A percentile compares a stretch with the other conserved stretches of the same genome.
phyloP scores from a whole-genome alignment of 2,797 vertebrate species.

The Gastrophryne carolinensis region DNA sequence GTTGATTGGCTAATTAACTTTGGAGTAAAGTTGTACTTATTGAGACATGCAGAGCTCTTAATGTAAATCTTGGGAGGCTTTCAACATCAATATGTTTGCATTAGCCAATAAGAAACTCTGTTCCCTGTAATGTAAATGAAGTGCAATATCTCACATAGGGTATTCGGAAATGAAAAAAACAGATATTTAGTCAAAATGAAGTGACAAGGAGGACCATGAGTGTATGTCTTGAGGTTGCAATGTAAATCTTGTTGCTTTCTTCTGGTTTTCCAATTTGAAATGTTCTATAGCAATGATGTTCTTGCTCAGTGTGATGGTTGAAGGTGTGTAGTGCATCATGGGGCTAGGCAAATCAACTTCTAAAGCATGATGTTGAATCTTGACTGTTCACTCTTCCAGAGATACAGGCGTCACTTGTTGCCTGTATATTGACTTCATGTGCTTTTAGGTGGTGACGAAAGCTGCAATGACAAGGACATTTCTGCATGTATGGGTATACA shows the following conservation, averaged over 20 bases:
- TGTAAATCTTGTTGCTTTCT: neutral
- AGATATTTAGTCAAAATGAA: neutral
- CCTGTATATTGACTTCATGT: conserved; percentile 13
- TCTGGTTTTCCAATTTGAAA: neutral
- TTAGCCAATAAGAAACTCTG: conserved; percentile 24
- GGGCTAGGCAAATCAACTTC: conserved; percentile 3
- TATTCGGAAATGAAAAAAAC: neutral
- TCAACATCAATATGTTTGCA: neutral
- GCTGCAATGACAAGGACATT: neutral
- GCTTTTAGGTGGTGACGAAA: conserved; percentile 25
- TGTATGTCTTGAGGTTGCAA: conserved; percentile 10
- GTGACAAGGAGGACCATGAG: neutral
- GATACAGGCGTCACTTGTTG: neutral
- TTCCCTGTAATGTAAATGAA: conserved; percentile 8
- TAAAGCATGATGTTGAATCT: conserved; percentile 11
- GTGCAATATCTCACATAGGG: neutral
- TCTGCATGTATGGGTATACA: neutral
- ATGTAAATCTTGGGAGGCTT: neutral
- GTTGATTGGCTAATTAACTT: conserved; percentile 37
- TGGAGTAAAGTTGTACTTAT: neutral
- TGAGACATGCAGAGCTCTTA: neutral
- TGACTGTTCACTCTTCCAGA: neutral
- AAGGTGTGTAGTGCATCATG: conserved; percentile 2
- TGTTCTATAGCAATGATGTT: neutral
- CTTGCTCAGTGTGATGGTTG: neutral